These are phyloP conservation scores for Sardinella longiceps DNA, from an alignment of 2,797 vertebrate species.

Conservation along the genomic window DNA sequence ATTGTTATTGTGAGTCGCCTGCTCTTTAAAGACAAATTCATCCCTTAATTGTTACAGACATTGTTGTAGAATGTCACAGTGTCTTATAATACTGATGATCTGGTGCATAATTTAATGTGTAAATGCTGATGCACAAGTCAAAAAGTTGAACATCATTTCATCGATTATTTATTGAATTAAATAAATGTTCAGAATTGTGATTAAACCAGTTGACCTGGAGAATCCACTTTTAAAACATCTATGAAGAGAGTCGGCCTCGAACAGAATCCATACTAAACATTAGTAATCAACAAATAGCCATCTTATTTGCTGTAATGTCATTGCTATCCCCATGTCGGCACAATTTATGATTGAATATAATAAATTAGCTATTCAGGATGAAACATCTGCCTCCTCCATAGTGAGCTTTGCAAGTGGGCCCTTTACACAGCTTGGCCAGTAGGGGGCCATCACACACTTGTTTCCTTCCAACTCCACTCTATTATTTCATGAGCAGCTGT, in stretches of 20 bases:
- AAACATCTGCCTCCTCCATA: neutral
- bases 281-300: neutral
- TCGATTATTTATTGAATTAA: neutral
- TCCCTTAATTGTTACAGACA: neutral
- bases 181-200: neutral
- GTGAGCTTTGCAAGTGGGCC: neutral
- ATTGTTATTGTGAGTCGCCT: neutral
- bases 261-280: neutral
- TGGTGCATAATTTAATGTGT: neutral
- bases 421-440: neutral
- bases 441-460: neutral
- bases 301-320: neutral
- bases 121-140: neutral
- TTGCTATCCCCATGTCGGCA: neutral
- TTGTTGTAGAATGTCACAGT: neutral
- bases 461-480: no score
- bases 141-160: no score
- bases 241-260: neutral
- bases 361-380: neutral
- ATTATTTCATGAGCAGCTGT: neutral
- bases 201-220: neutral
- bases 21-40: neutral
- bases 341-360: neutral
- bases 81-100: neutral
- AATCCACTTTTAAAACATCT: neutral